phyloP scores from a whole-genome alignment of 2,797 vertebrate species.

The Gallinago stenura region DNA sequence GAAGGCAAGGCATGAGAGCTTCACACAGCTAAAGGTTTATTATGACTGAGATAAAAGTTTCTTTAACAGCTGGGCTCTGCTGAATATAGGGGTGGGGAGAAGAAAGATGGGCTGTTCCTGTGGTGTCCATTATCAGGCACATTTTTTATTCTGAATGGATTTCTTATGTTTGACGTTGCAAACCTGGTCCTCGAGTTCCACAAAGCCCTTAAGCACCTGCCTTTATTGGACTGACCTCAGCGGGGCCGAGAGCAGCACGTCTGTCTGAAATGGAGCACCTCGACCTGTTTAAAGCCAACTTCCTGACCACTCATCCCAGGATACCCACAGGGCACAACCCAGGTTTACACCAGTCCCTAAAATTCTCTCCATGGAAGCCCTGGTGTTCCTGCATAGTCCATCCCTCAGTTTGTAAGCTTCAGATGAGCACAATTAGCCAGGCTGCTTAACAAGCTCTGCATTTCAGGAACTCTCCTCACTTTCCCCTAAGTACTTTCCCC shows the following conservation, averaged over 20 bases:
- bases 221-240: neutral
- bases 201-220: neutral
- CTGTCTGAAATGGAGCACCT: neutral
- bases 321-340: neutral
- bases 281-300: neutral
- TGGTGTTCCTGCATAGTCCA: neutral
- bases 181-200: neutral
- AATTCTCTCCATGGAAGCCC: neutral
- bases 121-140: too few species aligned
- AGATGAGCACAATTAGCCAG: neutral
- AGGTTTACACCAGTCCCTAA: neutral
- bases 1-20: neutral
- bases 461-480: neutral
- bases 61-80: neutral
- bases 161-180: neutral
- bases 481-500: neutral
- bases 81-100: neutral
- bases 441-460: neutral
- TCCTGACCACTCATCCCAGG: neutral
- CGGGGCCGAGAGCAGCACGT: fast-evolving
- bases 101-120: neutral
- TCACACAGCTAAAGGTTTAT: neutral
- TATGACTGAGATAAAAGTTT: neutral
- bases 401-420: neutral
- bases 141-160: neutral